Evolutionary conservation across 1,140 invertebrate genomes (phyloP), one percentile per base, ranked within the genome.

Genomic region (Caenorhabditis briggsae): DNA sequence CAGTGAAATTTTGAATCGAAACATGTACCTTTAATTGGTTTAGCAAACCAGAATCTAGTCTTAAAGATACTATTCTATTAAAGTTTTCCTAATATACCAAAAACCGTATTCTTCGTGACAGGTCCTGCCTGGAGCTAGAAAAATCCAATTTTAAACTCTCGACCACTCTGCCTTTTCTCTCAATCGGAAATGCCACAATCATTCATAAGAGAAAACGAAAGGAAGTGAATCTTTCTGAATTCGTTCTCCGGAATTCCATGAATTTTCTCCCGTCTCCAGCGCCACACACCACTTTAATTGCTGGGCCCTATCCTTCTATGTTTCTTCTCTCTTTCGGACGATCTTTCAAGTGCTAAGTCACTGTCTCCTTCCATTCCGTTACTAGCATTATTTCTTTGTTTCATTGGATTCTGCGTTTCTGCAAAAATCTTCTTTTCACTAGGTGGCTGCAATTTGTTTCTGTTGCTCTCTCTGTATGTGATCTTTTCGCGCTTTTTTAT

Each of bases 321-420:
- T 33, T 43, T 8, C 23, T 33, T 61, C 59, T 8, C n/a, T 78
- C 6, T 78, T 50, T 53, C 70, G 48, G 20, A 50, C 70, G 43
- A 50, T 78, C 70, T 78, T 50, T 78, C 70, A 78, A 78, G 70
- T 78, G 46, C 70, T 70, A 70, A 70, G 33, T 70, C 65, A 70
- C 65, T 70, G 41, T 78, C 70, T 14, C 7, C 20, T 12, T 50
- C 70, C 70, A 46, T 78, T 78, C 70, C 70, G 70, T 78, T 78
- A 78, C 70, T 78, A 78, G 70, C 70, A 18, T 78, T 78, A 78
- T 78, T 78, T 78, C 46, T 46, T 78, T 78, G 70, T 78, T 78
- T n/a, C 70, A 20, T 50, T 48, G 70, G 53, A 33, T 33, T 33
- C 18, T 70, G 20, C 18, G 41, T 43, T 78, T 78, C 65, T 70